Conservation (phyloP, 2,888 invertebrate species). For the Phrixothrix hirtus region DNA sequence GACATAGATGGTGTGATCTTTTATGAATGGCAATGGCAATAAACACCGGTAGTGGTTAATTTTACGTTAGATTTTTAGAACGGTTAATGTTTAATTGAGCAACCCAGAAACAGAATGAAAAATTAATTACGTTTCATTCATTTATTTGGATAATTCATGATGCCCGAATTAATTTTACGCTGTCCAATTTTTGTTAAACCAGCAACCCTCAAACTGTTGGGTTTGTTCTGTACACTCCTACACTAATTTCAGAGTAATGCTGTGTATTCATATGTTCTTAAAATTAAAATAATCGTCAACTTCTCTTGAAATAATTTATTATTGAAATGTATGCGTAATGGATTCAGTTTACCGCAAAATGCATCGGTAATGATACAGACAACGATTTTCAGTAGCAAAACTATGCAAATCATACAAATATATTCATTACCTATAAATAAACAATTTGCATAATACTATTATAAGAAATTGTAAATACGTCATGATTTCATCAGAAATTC, state of each 20-base stretch:
- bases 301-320: not conserved
- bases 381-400: not conserved
- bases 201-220: not conserved
- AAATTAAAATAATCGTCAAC: too few species aligned
- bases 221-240: too few species aligned
- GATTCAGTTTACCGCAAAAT: not conserved
- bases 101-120: not conserved
- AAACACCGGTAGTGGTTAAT: conserved; percentile 11
- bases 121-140: not conserved
- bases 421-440: too few species aligned
- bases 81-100: not conserved
- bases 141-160: too few species aligned
- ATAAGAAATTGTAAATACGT: too few species aligned
- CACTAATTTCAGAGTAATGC: too few species aligned
- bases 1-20: not conserved
- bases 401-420: not conserved
- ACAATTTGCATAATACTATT: too few species aligned
- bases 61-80: conserved; percentile 4
- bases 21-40: conserved; percentile 12
- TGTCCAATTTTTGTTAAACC: not conserved
- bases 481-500: too few species aligned
- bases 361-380: not conserved
- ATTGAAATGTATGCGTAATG: not conserved
- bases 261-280: too few species aligned
- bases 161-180: not conserved